These are phyloP conservation scores for Sericinus montela DNA, from an alignment of 2,888 invertebrate genomes.

Conservation along the genomic window DNA sequence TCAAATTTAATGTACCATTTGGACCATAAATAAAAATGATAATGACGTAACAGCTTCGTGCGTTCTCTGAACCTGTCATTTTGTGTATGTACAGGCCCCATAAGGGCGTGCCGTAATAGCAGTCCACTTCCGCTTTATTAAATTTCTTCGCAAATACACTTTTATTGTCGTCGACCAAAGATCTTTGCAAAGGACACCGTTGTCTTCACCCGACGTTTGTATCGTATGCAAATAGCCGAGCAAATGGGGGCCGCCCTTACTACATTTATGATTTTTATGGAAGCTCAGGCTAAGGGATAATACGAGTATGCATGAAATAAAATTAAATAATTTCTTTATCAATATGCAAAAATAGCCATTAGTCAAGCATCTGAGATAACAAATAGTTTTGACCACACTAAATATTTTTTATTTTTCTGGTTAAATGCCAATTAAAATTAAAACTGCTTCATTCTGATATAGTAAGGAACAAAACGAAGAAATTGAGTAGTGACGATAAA, in stretches of 20 bases:
- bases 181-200: conserved; percentile 63
- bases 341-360: too few species aligned
- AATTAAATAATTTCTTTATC: too few species aligned
- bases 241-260: conserved; percentile 58
- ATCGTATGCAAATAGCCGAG: conserved; percentile 73
- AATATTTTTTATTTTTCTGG: too few species aligned
- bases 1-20: too few species aligned
- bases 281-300: conserved; percentile 32
- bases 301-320: too few species aligned
- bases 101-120: conserved; percentile 55
- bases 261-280: conserved; percentile 66
- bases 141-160: conserved; percentile 78
- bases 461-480: too few species aligned
- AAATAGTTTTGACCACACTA: too few species aligned
- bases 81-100: conserved; percentile 32
- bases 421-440: too few species aligned
- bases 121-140: conserved; percentile 77
- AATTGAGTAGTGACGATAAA: too few species aligned
- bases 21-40: conserved; percentile 31
- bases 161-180: conserved; percentile 69
- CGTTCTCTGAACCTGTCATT: conserved; percentile 10
- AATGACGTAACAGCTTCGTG: conserved; percentile 21
- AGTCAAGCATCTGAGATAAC: too few species aligned
- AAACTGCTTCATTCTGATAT: too few species aligned
- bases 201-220: conserved; percentile 61